phyloP scores from a whole-genome alignment of 2,797 vertebrate species.

The Cryptoprocta ferox region DNA sequence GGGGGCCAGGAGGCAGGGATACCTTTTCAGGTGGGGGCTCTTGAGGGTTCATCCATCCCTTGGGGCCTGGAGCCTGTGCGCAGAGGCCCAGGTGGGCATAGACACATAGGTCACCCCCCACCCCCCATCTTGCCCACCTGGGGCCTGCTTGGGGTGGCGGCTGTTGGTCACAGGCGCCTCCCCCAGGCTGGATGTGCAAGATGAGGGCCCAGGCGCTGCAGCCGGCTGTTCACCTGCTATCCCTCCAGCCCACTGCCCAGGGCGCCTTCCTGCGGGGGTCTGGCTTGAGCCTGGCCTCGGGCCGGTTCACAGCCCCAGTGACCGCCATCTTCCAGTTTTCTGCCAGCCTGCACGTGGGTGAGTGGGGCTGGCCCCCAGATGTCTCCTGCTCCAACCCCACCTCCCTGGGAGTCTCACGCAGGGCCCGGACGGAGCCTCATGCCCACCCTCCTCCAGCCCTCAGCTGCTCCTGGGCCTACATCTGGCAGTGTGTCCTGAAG shows the following conservation, averaged over 20 bases:
- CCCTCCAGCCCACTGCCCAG: constrained; percentile 92
- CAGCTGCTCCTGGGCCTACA: neutral
- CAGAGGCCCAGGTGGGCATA: neutral
- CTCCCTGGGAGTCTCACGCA: neutral
- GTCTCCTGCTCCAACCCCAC: neutral
- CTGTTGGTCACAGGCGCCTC: neutral
- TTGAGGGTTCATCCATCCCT: neutral
- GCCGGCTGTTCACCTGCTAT: neutral
- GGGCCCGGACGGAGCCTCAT: neutral
- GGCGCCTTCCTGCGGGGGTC: constrained; percentile 95
- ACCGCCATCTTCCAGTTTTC: constrained; percentile 98
- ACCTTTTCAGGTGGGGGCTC: neutral
- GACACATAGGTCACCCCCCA: rapidly evolving
- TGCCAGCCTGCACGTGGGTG: constrained; percentile 96
- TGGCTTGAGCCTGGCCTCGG: constrained; percentile 93
- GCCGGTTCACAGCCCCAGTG: constrained; percentile 95
- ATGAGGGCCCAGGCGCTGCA: neutral
- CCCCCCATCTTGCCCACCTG: neutral
- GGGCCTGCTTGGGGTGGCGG: neutral
- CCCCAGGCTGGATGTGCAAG: neutral
- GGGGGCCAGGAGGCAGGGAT: neutral
- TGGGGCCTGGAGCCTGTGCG: neutral
- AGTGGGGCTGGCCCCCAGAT: constrained; percentile 68
- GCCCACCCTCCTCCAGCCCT: neutral
- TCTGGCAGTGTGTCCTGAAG: neutral